phyloP scores from a whole-genome alignment of 92 coral and sea anemone genomes.

The Phenganax marumi region DNA sequence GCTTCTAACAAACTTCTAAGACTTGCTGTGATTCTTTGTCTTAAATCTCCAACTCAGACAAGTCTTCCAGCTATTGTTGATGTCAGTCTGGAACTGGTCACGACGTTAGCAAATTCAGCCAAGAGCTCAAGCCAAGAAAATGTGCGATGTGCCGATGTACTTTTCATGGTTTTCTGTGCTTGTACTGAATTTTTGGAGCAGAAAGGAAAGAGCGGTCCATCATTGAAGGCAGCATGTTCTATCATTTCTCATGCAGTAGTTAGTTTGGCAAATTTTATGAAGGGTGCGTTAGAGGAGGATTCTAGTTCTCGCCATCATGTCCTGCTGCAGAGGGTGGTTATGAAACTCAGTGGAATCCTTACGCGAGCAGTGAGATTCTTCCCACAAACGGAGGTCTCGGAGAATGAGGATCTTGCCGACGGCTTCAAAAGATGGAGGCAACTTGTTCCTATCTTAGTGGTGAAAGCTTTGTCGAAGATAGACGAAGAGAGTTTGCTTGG shows the following conservation, averaged over 20 bases:
- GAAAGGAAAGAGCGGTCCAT: not conserved
- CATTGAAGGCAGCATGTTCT: not conserved
- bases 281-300: not conserved
- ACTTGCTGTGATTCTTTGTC: not conserved
- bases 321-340: not conserved
- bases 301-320: not conserved
- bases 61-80: not conserved
- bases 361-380: slow-evolving; percentile 13
- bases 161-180: not conserved
- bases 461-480: not conserved
- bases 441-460: slow-evolving; percentile 1
- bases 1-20: slow-evolving; percentile 19
- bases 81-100: slow-evolving; percentile 18
- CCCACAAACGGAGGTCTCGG: not conserved
- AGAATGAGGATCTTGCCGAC: not conserved
- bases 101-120: not conserved
- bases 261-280: not conserved
- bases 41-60: not conserved
- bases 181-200: slow-evolving; percentile 14
- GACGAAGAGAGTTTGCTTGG: not conserved
- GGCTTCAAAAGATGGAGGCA: slow-evolving; percentile 7
- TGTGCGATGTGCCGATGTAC: not conserved
- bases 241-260: not conserved
- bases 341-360: slow-evolving; percentile 3
- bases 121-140: not conserved